Evolutionary conservation across 1,140 invertebrate species (phyloP), one percentile per base, ranked within the genome.

Genomic region (Coelopa frigida): DNA sequence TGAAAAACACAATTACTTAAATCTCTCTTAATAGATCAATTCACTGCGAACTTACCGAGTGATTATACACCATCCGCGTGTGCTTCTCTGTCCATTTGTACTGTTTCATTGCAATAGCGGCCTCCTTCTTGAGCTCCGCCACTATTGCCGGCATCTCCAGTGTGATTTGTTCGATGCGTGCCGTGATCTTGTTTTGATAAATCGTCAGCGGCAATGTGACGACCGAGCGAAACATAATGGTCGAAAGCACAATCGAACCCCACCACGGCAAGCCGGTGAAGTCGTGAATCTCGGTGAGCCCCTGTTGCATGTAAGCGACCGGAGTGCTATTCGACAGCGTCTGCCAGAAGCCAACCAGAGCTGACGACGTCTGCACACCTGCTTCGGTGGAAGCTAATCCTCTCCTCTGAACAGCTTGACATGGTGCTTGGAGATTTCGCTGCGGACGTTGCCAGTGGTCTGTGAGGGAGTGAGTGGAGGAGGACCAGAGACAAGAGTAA

Each of bases 181-280:
- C 85, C 14, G 82, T 56, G 46, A 87, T 83, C 49, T 79, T 78
- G 56, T 81, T 73, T 72, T 68, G 59, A 38, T 87, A 85, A 24
- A 90, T 56, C 33, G 82, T 76, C 27, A 92, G 56, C 3, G 89
- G 89, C 17, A 92, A 58, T 14, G 87, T 89, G 36, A 90, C 70
- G 12, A 72, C 23, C 11, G 73, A 68, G 57, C 87, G 73, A 31
- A 87, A 59, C 6, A 81, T 44, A 41, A 87, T 57, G 7, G 88
- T 88, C 8, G 81, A 76, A 2, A 84, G 48, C 4, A 86, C 58
- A 46, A 93, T 86, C 12, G 82, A 78, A 1, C 77, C 76, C 84
- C 88, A 92, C 89, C 89, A 94, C 32, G 87, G 83, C 17, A 91
- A 61, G 5, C 85, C 84, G 5, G 78, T 79, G 5, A 59, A 57